These are phyloP conservation scores for Cataglyphis hispanica DNA, from an alignment of 1,140 invertebrate genomes.

Conservation along the genomic window DNA sequence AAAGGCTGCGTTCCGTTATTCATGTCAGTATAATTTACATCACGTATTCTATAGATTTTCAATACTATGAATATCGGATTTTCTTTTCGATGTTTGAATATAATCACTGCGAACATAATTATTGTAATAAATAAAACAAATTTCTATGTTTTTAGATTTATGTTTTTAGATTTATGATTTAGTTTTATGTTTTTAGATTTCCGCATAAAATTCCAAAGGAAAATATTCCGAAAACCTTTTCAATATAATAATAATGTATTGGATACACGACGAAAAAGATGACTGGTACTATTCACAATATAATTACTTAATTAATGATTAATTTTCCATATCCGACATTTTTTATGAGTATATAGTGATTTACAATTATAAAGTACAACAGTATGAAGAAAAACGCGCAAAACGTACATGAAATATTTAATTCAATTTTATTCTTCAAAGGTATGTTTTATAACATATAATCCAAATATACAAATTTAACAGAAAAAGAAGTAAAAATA, in stretches of 20 bases:
- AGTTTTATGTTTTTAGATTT: constrained; percentile 28
- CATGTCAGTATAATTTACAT: too few relatives aligned
- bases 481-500: background rate
- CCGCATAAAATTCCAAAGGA: background rate
- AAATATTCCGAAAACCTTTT: background rate
- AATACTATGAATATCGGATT: too few relatives aligned
- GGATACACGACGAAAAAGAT: background rate
- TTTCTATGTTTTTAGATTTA: background rate
- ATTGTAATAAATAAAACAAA: too few relatives aligned
- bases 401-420: background rate
- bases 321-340: background rate
- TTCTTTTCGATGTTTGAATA: too few relatives aligned
- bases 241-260: background rate
- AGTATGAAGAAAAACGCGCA: background rate
- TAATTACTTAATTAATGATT: background rate
- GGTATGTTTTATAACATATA: background rate
- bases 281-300: background rate
- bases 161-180: constrained; percentile 29
- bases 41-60: too few relatives aligned
- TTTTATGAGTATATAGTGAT: background rate
- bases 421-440: background rate
- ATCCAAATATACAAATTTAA: background rate
- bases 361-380: background rate
- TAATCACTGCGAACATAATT: too few relatives aligned
- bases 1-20: too few relatives aligned